A percentile compares a stretch with the other conserved stretches of the same genome.
Conservation (phyloP, 2,113 vertebrate species). For the Acrocephalus kingi region DNA sequence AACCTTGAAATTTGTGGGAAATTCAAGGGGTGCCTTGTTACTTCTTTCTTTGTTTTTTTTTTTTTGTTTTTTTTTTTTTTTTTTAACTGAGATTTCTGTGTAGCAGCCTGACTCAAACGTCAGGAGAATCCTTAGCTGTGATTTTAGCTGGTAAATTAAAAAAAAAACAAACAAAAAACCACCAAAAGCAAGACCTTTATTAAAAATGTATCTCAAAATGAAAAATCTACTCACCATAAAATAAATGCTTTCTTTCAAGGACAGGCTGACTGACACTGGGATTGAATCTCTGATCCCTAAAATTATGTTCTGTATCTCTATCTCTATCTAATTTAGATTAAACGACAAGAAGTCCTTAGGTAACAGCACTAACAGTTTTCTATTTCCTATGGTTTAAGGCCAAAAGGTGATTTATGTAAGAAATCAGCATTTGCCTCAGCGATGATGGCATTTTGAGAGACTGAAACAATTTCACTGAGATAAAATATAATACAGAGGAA, state of each 20-base stretch:
- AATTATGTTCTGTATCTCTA: neutral
- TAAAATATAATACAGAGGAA: neutral
- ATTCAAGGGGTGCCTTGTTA: neutral
- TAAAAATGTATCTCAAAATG: neutral
- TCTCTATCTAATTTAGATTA: neutral
- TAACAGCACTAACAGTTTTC: neutral
- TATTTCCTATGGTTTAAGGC: neutral
- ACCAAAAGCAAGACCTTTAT: neutral
- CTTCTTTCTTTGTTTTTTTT: neutral
- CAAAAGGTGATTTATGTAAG: constrained; percentile 25
- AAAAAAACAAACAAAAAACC: too few relatives aligned
- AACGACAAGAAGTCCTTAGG: neutral
- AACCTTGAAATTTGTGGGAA: neutral
- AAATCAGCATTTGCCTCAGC: neutral
- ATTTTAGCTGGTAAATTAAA: neutral
- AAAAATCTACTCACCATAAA: neutral
- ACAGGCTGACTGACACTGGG: neutral
- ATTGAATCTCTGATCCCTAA: constrained; percentile 30
- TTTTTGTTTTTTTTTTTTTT: neutral
- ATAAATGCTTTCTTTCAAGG: neutral
- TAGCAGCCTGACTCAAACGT: neutral
- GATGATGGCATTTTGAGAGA: neutral
- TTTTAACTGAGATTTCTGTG: neutral
- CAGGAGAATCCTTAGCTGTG: neutral
- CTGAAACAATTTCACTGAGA: neutral